phyloP scores from a whole-genome alignment of 2,888 invertebrate genomes.

The Tuta absoluta region DNA sequence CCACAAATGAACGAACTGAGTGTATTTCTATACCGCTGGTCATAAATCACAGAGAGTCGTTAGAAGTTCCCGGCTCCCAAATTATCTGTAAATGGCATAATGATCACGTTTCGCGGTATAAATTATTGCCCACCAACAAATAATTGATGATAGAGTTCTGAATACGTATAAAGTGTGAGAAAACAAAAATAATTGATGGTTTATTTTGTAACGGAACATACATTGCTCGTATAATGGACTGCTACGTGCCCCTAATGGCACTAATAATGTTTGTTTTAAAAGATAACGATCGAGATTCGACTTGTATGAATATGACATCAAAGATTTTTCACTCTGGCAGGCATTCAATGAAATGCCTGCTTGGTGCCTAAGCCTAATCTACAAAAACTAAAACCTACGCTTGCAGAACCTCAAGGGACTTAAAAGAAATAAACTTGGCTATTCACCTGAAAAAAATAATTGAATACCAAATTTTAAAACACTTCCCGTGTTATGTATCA shows the following conservation, averaged over 20 bases:
- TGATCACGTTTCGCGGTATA: slow-evolving; percentile 19
- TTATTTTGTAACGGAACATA: not conserved
- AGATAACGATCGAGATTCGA: no score
- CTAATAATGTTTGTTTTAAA: no score
- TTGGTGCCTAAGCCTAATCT: no score
- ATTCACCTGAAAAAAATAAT: no score
- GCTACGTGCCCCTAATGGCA: not conserved
- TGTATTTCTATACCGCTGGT: slow-evolving; percentile 25
- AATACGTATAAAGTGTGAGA: slow-evolving; percentile 25
- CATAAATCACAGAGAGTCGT: slow-evolving; percentile 44
- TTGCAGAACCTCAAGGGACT: no score
- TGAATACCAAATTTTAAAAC: no score
- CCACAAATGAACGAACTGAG: not conserved
- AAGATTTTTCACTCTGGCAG: no score
- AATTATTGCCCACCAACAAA: slow-evolving; percentile 21
- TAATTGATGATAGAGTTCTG: slow-evolving; percentile 27
- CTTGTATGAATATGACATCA: no score
- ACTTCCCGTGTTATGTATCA: no score
- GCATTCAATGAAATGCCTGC: no score
- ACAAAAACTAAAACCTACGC: no score
- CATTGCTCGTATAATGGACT: not conserved
- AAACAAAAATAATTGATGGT: not conserved
- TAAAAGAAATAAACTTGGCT: no score
- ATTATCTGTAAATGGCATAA: slow-evolving; percentile 22
- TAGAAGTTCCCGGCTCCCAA: slow-evolving; percentile 37